Evolutionary conservation across 2,888 invertebrate genomes (phyloP), one percentile per base, ranked within the genome.

Genomic region (Plagodis dolabraria): DNA sequence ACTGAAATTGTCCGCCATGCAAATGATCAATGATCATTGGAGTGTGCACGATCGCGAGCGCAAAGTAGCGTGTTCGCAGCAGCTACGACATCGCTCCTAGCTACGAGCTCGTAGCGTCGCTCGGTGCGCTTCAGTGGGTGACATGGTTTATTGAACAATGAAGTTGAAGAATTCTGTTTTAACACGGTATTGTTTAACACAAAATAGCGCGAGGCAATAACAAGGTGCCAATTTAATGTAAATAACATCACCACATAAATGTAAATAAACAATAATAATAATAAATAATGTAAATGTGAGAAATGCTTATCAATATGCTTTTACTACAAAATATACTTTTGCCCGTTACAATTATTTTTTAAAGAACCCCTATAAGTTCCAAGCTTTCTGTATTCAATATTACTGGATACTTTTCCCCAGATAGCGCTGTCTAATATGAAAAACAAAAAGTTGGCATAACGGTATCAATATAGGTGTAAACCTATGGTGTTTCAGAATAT

Each of bases 101-200:
- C 60, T 8, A 7, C 43, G 59, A 22, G 22, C 47, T 48, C 46
- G 34, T 38, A 38, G 50, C 61, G 22, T 22, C n/a, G n/a, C n/a
- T n/a, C 22, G 22, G 22, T 43, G 33, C 51, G 47, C 44, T 33
- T 7, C 35, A 47, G 36, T 58, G 54, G 54, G 7, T 36, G 22
- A 46, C 58, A 52, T 35, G 56, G 53, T 47, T 62, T 60, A 58
- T 55, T 60, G n/a, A 45, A 53, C 55, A 57, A 47, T 49, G 53
- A 50, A 47, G 22, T 47, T 9, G 9, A 46, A 35, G 47, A 42
- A 44, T 44, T 49, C 35, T 33, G 22, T 4, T 22, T 22, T 22
- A 22, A 22, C 1, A 22, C 22, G 1, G 22, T 2, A 22, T 22
- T 22, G 22, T 46, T 22, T 6, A 11, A 33, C n/a, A 45, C 8